These are phyloP conservation scores for Trachelus stipa DNA, from an alignment of 2,888 invertebrate species.

Conservation along the genomic window DNA sequence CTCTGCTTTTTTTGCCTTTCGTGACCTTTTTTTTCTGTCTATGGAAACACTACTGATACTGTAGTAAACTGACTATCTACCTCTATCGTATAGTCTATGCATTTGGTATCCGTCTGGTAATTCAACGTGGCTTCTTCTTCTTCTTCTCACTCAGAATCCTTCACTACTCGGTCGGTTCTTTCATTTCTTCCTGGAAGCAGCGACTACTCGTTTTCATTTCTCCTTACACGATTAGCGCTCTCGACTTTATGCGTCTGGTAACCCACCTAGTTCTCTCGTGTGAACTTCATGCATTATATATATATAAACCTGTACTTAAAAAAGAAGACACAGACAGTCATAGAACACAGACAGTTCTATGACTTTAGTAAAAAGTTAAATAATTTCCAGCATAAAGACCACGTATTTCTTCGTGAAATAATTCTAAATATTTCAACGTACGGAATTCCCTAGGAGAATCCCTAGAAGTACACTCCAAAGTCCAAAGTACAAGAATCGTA, in stretches of 20 bases:
- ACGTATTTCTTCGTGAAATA: background rate
- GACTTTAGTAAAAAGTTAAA: too few relatives aligned
- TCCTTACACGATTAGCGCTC: constrained; percentile 59
- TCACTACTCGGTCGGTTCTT: constrained; percentile 32
- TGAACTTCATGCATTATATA: background rate
- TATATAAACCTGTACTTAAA: background rate
- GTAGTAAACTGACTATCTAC: background rate
- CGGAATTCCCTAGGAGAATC: background rate
- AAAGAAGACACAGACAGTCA: too few relatives aligned
- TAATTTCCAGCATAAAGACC: background rate
- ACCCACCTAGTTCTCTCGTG: background rate
- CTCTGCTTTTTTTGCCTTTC: background rate
- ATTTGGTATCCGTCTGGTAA: background rate
- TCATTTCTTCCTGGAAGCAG: constrained; percentile 53
- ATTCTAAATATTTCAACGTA: background rate
- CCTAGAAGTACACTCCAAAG: background rate
- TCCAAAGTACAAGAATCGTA: background rate
- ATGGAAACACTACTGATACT: background rate
- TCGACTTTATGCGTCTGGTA: constrained; percentile 13
- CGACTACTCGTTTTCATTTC: constrained; percentile 60
- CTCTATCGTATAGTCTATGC: background rate
- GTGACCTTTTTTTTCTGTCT: background rate
- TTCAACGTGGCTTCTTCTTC: background rate
- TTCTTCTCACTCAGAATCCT: constrained; percentile 16
- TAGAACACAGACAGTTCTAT: too few relatives aligned